phyloP scores from a whole-genome alignment of 1,140 invertebrate genomes.

The Elysia chlorotica region DNA sequence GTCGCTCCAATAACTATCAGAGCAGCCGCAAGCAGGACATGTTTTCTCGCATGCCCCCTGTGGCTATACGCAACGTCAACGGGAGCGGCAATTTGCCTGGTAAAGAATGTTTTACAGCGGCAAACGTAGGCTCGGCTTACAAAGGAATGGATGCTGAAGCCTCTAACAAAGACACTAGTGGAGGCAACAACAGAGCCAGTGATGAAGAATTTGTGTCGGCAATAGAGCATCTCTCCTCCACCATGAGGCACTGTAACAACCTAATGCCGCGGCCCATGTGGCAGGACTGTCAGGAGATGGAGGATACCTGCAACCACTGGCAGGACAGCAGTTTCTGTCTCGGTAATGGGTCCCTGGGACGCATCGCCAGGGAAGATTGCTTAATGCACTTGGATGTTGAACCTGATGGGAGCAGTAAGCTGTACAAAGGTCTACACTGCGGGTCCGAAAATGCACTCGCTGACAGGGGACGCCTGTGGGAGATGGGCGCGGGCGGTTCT shows the following conservation, averaged over 20 bases:
- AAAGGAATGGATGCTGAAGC: no score
- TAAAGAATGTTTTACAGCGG: background rate
- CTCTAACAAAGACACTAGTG: no score
- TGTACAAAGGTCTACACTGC: background rate
- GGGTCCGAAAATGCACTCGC: background rate
- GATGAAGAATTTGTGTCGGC: constrained; percentile 14
- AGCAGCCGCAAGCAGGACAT: background rate
- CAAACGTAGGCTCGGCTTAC: background rate
- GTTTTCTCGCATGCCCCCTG: background rate
- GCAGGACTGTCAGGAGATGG: constrained; percentile 3
- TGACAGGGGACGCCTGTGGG: background rate
- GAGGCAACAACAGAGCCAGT: background rate
- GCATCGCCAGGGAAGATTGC: constrained; percentile 9
- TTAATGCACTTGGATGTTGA: background rate
- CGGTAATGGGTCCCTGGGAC: background rate
- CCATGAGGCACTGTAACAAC: background rate
- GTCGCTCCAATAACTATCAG: background rate
- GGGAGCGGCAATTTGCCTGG: constrained; percentile 16
- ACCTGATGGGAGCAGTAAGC: background rate
- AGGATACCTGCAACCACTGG: constrained; percentile 19
- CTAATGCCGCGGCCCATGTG: background rate
- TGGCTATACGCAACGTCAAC: constrained; percentile 7
- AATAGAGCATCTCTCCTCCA: background rate
- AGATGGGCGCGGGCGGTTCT: no score
- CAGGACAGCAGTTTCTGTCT: no score